Percentiles rank a stretch among this genome's conserved stretches.
Evolutionary conservation across 2,888 invertebrate species (phyloP).

Genomic region (Phyllotreta cruciferae): DNA sequence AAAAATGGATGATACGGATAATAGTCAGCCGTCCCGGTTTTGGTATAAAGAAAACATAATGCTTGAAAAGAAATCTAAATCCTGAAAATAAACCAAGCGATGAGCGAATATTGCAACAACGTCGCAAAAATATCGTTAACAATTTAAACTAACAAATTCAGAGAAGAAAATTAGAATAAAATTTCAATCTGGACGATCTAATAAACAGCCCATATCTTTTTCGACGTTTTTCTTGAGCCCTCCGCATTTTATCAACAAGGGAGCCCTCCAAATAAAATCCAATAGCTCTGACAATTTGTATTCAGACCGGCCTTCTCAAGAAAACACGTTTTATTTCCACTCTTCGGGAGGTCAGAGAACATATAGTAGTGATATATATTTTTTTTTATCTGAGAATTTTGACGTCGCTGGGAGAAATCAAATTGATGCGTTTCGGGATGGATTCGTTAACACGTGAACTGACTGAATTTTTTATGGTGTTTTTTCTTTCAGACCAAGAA

Average conservation of each 20-base stretch:
- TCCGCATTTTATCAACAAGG: slow-evolving; percentile 11
- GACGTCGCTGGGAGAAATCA: not conserved
- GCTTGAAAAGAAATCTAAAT: no score
- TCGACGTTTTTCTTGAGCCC: slow-evolving; percentile 2
- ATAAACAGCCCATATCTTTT: slow-evolving; percentile 18
- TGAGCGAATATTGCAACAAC: not conserved
- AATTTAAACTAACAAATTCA: not conserved
- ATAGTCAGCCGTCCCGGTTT: no score
- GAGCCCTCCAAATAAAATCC: slow-evolving; percentile 8
- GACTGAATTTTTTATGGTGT: not conserved
- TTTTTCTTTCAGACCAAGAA: slow-evolving; percentile 57
- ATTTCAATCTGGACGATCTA: slow-evolving; percentile 15
- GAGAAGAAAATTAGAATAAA: not conserved
- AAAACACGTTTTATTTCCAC: slow-evolving; percentile 18
- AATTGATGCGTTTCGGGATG: not conserved
- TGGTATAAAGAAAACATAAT: no score
- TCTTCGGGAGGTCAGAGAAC: slow-evolving; percentile 9
- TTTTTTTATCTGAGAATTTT: slow-evolving; percentile 5
- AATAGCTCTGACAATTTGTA: slow-evolving; percentile 17
- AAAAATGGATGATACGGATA: no score
- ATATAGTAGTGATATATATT: slow-evolving; percentile 10
- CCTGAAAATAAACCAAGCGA: no score
- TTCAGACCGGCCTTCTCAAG: not conserved
- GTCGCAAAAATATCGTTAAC: not conserved
- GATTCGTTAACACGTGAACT: no score